A percentile compares a stretch with the other conserved stretches of the same genome.
Conservation (phyloP, 1,140 invertebrate genomes). For the Hylaeus anthracinus region DNA sequence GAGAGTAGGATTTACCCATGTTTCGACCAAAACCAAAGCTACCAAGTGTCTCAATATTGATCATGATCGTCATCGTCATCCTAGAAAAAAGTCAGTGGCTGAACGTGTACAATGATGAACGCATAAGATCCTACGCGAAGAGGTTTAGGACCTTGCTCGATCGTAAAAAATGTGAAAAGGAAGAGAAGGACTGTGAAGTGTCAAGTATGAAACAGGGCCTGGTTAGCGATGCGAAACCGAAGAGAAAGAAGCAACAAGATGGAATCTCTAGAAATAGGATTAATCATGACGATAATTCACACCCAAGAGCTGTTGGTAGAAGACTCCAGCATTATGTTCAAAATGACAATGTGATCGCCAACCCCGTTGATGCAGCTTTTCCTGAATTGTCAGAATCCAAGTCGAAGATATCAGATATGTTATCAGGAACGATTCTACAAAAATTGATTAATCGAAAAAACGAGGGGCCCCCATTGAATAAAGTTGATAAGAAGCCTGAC, state of each 20-base stretch:
- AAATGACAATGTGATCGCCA: conserved; percentile 21
- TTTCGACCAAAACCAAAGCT: not conserved
- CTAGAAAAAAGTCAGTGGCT: conserved; percentile 34
- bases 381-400: not conserved
- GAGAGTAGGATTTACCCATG: not conserved
- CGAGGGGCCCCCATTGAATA: too few species aligned
- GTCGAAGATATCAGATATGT: not conserved
- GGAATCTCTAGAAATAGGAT: not conserved
- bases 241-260: not conserved
- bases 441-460: not conserved
- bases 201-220: too few species aligned
- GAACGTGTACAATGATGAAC: conserved; percentile 34
- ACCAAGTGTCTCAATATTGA: conserved; percentile 24
- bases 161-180: not conserved
- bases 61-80: conserved; percentile 31
- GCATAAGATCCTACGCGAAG: not conserved
- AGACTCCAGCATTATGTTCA: not conserved
- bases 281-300: not conserved
- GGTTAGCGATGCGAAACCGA: too few species aligned
- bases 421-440: not conserved
- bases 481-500: too few species aligned
- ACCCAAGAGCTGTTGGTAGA: not conserved
- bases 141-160: not conserved
- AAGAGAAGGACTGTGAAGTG: not conserved
- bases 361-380: conserved; percentile 28